Percentiles rank a stretch among this genome's conserved stretches.
These are phyloP conservation scores for Nymphalis io DNA, from an alignment of 1,140 invertebrate genomes.

Conservation along the genomic window DNA sequence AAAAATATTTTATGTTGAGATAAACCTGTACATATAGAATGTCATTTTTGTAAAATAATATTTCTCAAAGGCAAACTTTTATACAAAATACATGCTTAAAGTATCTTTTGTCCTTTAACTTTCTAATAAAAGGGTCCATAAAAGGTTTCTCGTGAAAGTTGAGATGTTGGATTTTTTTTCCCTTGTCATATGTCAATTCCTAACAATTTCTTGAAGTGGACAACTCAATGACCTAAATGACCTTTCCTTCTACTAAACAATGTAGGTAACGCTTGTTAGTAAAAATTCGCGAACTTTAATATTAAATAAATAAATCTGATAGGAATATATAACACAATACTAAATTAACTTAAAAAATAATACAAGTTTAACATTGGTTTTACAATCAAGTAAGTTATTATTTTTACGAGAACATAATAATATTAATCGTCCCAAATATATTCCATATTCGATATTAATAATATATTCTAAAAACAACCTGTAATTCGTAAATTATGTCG, in stretches of 20 bases:
- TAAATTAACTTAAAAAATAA: no score
- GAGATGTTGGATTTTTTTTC: constrained; percentile 44
- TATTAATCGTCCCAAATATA: no score
- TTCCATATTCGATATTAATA: no score
- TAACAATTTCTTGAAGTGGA: constrained; percentile 61
- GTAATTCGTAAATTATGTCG: no score
- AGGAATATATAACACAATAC: no score
- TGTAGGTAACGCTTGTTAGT: constrained; percentile 34
- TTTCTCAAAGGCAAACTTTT: not conserved
- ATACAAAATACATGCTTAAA: not conserved
- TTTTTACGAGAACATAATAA: no score
- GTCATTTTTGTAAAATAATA: not conserved
- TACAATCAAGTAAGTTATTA: no score
- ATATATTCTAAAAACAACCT: no score
- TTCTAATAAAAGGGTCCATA: constrained; percentile 19
- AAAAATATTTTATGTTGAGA: no score
- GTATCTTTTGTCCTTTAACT: not conserved
- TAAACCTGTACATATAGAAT: no score
- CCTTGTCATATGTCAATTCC: constrained; percentile 62
- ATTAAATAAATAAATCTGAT: not conserved
- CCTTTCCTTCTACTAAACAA: constrained; percentile 44
- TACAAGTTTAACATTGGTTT: no score
- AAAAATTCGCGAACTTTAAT: not conserved
- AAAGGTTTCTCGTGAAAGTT: constrained; percentile 46
- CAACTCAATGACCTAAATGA: constrained; percentile 57